phyloP scores from a whole-genome alignment of 2,888 invertebrate genomes.

The Ennomos erosarius region DNA sequence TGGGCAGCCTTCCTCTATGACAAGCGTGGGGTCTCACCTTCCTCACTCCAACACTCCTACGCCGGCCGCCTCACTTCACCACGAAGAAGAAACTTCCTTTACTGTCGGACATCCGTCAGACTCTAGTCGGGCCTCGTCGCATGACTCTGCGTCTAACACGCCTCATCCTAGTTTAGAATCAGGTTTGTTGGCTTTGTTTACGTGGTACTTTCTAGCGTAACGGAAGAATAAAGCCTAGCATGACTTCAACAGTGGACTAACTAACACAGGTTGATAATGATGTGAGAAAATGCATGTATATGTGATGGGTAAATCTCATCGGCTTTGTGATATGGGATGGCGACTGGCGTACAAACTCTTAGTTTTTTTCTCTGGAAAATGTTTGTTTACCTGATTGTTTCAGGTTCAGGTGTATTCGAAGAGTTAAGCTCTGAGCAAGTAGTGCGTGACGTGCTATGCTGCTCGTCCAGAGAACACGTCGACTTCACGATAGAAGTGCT shows the following conservation, averaged over 20 bases:
- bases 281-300: too few relatives aligned
- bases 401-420: conserved; percentile 64
- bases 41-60: conserved; percentile 74
- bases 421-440: conserved; percentile 86
- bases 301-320: too few relatives aligned
- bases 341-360: too few relatives aligned
- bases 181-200: conserved; percentile 61
- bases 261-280: too few relatives aligned
- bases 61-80: conserved; percentile 70
- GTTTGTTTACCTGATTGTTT: not conserved
- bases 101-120: conserved; percentile 79
- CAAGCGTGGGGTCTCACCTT: conserved; percentile 72
- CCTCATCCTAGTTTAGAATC: conserved; percentile 87
- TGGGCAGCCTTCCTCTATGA: conserved; percentile 79
- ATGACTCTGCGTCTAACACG: conserved; percentile 80
- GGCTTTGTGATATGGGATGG: too few relatives aligned
- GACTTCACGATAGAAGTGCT: conserved; percentile 98
- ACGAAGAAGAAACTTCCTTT: conserved; percentile 80
- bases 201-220: too few relatives aligned
- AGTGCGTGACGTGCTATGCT: conserved; percentile 95
- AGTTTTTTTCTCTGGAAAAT: too few relatives aligned
- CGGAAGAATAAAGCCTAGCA: too few relatives aligned
- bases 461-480: conserved; percentile 93
- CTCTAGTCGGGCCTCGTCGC: conserved; percentile 79
- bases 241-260: too few relatives aligned